phyloP scores from a whole-genome alignment of 2,888 invertebrate species.

The Epirrhoe alternata region DNA sequence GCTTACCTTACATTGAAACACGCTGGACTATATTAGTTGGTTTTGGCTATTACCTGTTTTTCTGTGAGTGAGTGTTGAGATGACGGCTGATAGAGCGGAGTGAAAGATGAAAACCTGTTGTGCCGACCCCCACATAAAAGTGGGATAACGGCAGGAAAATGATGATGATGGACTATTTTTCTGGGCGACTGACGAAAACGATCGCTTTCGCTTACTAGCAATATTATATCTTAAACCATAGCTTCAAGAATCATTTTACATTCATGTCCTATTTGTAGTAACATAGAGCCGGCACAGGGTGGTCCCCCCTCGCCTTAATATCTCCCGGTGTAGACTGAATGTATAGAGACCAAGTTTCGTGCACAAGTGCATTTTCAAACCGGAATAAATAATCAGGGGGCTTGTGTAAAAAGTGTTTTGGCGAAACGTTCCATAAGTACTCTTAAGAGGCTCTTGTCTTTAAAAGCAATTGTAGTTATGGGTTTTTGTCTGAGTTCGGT shows the following conservation, averaged over 20 bases:
- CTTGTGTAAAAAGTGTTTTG: conserved; percentile 45
- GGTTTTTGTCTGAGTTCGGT: not conserved
- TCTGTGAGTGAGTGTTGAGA: too few species aligned
- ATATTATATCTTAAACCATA: conserved; percentile 10
- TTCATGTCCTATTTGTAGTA: conserved; percentile 16
- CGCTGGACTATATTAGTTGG: too few species aligned
- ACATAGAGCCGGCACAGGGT: conserved; percentile 18
- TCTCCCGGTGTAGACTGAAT: conserved; percentile 65
- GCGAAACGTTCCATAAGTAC: conserved; percentile 34
- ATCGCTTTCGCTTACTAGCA: not conserved
- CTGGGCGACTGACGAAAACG: not conserved
- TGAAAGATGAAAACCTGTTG: too few species aligned
- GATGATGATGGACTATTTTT: not conserved
- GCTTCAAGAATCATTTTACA: conserved; percentile 18
- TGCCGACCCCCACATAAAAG: too few species aligned
- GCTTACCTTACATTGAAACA: too few species aligned
- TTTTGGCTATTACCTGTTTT: too few species aligned
- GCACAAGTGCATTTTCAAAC: conserved; percentile 69
- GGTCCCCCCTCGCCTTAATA: conserved; percentile 55
- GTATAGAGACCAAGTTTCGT: conserved; percentile 65
- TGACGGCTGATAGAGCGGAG: too few species aligned
- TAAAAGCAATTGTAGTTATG: conserved; percentile 11
- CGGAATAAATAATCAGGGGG: conserved; percentile 62
- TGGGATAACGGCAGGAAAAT: too few species aligned
- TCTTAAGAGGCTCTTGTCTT: conserved; percentile 20